Conservation (phyloP, 2,113 vertebrate genomes). For the Pseudonaja textilis region DNA sequence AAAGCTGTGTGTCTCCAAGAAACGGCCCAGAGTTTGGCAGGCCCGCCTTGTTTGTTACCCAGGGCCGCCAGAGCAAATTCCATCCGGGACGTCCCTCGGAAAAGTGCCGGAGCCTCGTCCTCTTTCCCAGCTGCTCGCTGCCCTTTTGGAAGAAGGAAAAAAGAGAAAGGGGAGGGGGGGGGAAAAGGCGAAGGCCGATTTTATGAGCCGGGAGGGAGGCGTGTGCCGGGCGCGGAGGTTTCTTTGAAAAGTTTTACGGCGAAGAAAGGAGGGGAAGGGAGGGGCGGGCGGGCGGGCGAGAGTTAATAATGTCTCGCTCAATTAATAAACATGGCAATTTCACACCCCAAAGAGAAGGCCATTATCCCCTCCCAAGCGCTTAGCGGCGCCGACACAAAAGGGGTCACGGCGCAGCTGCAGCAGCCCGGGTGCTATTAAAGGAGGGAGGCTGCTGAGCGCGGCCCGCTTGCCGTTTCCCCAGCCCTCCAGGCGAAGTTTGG, state of each 20-base stretch:
- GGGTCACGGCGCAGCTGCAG: conserved; percentile 96
- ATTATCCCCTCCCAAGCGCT: conserved; percentile 86
- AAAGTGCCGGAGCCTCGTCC: neutral
- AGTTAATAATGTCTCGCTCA: conserved; percentile 85
- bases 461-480: conserved; percentile 79
- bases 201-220: neutral
- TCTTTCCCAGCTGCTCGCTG: conserved; percentile 49
- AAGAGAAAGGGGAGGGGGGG: too few relatives aligned
- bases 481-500: conserved; percentile 86
- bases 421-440: conserved; percentile 88
- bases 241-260: conserved; percentile 78
- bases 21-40: neutral
- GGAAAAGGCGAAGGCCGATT: conserved; percentile 1
- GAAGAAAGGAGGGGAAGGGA: conserved; percentile 59
- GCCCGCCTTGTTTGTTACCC: neutral
- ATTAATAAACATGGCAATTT: conserved; percentile 99
- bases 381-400: conserved; percentile 90
- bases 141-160: neutral
- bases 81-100: neutral
- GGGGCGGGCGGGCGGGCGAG: conserved; percentile 54
- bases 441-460: conserved; percentile 89
- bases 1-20: neutral
- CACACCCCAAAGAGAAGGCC: conserved; percentile 86
- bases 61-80: neutral
- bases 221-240: conserved; percentile 53